Percentiles rank a stretch among this genome's conserved stretches.
Conservation (phyloP, 2,888 invertebrate genomes). For the Zonitis immaculata region DNA sequence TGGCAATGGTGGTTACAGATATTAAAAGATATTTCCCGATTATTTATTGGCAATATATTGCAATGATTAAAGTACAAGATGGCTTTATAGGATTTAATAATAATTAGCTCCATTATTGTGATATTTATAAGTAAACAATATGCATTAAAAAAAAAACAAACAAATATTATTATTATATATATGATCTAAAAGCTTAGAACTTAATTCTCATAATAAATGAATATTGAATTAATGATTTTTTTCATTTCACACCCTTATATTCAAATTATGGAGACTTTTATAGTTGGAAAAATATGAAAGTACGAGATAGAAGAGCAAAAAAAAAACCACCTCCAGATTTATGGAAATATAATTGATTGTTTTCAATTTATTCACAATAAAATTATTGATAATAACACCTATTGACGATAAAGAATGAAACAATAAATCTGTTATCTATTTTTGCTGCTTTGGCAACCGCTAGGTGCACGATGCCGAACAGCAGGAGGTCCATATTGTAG, state of each 20-base stretch:
- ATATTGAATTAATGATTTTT: too few relatives aligned
- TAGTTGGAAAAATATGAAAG: too few relatives aligned
- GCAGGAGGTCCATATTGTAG: conserved; percentile 3
- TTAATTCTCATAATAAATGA: too few relatives aligned
- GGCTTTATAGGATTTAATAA: neutral
- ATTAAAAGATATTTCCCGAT: neutral
- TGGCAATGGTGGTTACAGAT: conserved; percentile 8
- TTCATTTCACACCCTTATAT: too few relatives aligned
- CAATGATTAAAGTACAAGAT: neutral
- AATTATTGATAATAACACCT: neutral
- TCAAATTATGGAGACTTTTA: too few relatives aligned
- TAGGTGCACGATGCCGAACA: conserved; percentile 1
- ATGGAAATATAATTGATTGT: neutral
- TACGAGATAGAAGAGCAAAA: too few relatives aligned
- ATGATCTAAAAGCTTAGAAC: neutral
- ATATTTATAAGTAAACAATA: neutral
- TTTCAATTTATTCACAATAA: neutral
- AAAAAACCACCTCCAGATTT: too few relatives aligned
- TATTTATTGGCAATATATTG: neutral
- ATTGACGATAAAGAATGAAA: conserved; percentile 7
- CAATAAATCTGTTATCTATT: too few relatives aligned
- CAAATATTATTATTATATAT: neutral
- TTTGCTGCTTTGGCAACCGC: conserved; percentile 11
- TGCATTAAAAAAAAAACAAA: neutral
- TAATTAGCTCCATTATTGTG: neutral